Percentiles rank a stretch among this genome's conserved stretches.
Evolutionary conservation across 2,113 vertebrate genomes (phyloP).

Genomic region (human (Homo sapiens)): GRCh38 chr4:57738001-57738500

Average conservation of each 20-base stretch:
- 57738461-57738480: neutral
- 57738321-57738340: constrained; percentile 3
- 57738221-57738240: neutral
- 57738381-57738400: neutral
- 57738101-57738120: constrained; percentile 55
- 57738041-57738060: neutral
- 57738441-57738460: neutral
- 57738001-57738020: constrained; percentile 23
- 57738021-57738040: neutral
- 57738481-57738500: neutral
- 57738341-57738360: neutral
- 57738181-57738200: neutral
- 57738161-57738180: neutral
- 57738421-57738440: neutral
- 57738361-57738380: neutral
- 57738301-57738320: neutral
- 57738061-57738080: neutral
- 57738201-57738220: neutral
- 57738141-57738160: constrained; percentile 46
- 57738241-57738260: neutral
- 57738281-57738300: neutral
- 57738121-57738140: constrained; percentile 11
- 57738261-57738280: neutral
- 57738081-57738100: constrained; percentile 15
- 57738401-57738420: neutral